Evolutionary conservation across 2,888 invertebrate species (phyloP).

Genomic region (Cephus sareptanus): DNA sequence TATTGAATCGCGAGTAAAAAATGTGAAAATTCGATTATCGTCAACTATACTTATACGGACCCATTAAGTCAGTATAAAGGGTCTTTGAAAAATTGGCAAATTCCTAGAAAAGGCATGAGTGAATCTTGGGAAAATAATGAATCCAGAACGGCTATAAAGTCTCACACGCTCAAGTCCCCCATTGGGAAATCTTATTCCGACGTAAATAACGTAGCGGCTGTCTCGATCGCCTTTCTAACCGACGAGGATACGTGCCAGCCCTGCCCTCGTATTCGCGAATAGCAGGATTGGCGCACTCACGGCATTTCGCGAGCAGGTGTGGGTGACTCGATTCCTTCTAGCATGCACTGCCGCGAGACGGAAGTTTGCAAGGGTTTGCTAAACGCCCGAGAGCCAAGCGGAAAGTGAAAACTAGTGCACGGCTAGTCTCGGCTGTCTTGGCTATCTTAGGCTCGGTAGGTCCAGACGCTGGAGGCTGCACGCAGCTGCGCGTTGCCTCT

Average conservation of each 20-base stretch:
- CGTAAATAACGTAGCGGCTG: constrained; percentile 36
- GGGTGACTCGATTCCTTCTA: constrained; percentile 7
- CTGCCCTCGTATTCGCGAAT: constrained; percentile 4
- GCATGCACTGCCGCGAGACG: constrained; percentile 31
- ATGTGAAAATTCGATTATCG: neutral
- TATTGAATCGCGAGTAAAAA: neutral
- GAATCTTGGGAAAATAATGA: neutral
- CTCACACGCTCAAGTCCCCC: constrained; percentile 38
- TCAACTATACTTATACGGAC: neutral
- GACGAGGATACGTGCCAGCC: constrained; percentile 31
- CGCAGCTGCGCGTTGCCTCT: neutral
- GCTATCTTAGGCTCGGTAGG: neutral
- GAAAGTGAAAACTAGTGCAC: constrained; percentile 47
- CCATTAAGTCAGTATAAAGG: too few relatives aligned
- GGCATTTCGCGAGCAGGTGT: constrained; percentile 14
- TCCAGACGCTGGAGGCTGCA: neutral
- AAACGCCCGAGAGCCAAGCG: constrained; percentile 30
- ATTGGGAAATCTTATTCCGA: constrained; percentile 47
- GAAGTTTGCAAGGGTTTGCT: constrained; percentile 44
- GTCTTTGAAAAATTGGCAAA: neutral
- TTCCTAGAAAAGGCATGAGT: neutral
- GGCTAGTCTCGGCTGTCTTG: neutral
- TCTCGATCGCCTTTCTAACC: constrained; percentile 56
- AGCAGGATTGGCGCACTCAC: neutral
- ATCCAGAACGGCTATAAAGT: constrained; percentile 31